These are phyloP conservation scores for Phrynocephalus versicolor DNA, from an alignment of 2,113 vertebrate species.

Conservation along the genomic window DNA sequence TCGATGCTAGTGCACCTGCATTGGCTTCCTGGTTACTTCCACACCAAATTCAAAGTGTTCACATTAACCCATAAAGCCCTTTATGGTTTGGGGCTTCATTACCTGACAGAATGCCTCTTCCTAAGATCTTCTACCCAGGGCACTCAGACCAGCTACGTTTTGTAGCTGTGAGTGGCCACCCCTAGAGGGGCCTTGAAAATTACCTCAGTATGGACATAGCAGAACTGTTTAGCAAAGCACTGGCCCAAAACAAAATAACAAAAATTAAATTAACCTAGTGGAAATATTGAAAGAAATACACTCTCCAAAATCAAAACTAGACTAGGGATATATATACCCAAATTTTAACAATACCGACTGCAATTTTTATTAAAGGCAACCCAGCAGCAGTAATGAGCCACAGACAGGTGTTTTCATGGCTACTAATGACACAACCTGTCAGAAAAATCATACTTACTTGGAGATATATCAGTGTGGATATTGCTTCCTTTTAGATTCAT, in stretches of 20 bases:
- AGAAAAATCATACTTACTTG: constrained; percentile 39
- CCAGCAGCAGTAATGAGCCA: constrained; percentile 61
- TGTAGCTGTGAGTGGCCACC: no score
- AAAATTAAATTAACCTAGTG: constrained; percentile 1
- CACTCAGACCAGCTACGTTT: neutral
- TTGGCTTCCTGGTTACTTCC: no score
- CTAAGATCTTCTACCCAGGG: neutral
- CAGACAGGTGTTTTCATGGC: constrained; percentile 47
- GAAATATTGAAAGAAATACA: constrained; percentile 28
- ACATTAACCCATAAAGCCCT: no score
- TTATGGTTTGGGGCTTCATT: no score
- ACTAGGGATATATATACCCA: constrained; percentile 45
- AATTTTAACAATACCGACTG: constrained; percentile 54
- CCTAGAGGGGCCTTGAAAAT: no score
- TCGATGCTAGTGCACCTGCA: no score
- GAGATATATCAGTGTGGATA: constrained; percentile 75
- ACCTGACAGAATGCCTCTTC: neutral
- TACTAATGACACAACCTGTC: constrained; percentile 39
- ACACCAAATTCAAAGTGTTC: no score
- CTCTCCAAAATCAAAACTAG: constrained; percentile 2
- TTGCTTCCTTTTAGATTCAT: constrained; percentile 82
- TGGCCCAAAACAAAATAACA: neutral
- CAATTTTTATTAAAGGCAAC: constrained; percentile 47
- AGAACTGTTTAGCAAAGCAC: neutral
- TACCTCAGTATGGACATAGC: neutral